phyloP scores from a whole-genome alignment of 2,797 vertebrate species.

The Acanthis flammea region DNA sequence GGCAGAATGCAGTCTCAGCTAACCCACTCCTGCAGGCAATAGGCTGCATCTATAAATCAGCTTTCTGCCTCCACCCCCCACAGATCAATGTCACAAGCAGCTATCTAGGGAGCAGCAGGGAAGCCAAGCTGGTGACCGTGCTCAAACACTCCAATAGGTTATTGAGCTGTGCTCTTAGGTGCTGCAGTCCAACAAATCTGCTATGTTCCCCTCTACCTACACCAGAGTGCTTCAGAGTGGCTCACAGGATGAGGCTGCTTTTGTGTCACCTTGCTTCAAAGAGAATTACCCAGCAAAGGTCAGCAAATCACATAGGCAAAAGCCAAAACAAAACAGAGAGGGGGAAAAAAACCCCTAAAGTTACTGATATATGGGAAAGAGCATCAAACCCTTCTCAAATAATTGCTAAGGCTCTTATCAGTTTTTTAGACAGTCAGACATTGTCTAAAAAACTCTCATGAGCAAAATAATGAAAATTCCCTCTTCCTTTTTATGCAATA shows the following conservation, averaged over 20 bases:
- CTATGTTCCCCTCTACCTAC: background rate
- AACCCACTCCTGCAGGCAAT: slow-evolving; percentile 33
- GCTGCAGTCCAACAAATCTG: slow-evolving; percentile 13
- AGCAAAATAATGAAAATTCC: background rate
- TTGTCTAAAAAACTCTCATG: background rate
- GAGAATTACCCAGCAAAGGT: background rate
- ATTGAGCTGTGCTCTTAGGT: slow-evolving; percentile 5
- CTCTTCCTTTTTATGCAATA: background rate
- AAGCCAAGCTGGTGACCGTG: slow-evolving; percentile 41
- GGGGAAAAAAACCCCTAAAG: background rate
- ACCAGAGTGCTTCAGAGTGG: background rate
- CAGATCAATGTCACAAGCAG: slow-evolving; percentile 46
- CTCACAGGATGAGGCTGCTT: background rate
- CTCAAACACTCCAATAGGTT: slow-evolving; percentile 26
- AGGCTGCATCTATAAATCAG: slow-evolving; percentile 25
- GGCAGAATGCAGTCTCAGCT: slow-evolving; percentile 3
- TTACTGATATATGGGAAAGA: background rate
- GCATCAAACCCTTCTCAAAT: background rate
- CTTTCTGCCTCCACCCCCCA: background rate
- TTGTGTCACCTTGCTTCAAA: background rate
- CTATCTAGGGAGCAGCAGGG: slow-evolving; percentile 32
- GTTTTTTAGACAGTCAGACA: background rate
- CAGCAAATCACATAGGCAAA: background rate
- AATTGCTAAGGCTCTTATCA: background rate
- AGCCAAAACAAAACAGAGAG: background rate